Evolutionary conservation across 2,888 invertebrate species (phyloP).

Genomic region (Drosophila neotestacea): DNA sequence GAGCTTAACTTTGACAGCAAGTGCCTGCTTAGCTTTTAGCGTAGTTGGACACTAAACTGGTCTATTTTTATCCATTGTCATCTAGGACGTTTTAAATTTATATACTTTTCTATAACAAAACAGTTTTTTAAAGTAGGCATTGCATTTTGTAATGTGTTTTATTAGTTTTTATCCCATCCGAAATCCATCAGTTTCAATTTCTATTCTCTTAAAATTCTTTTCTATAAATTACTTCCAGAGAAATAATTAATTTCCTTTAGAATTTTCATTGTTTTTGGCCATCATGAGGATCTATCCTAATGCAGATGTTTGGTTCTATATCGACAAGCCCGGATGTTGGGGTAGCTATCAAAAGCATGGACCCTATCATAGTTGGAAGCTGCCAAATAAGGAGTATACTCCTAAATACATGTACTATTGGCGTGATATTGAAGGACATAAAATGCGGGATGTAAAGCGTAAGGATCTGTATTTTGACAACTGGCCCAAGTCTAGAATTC

Average conservation of each 20-base stretch:
- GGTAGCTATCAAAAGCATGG: conserved; percentile 55
- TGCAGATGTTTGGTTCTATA: conserved; percentile 60
- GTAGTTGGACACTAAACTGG: conserved; percentile 18
- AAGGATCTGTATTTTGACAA: conserved; percentile 66
- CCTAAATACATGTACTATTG: conserved; percentile 67
- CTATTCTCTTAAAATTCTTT: conserved; percentile 3
- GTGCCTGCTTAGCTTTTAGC: conserved; percentile 63
- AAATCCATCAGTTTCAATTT: background rate
- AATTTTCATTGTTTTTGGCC: background rate
- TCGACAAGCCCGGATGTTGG: conserved; percentile 69
- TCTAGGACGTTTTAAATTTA: conserved; percentile 3
- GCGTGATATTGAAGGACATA: conserved; percentile 69
- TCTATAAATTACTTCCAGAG: conserved; percentile 1
- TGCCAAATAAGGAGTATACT: conserved; percentile 29
- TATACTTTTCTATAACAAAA: conserved; percentile 1
- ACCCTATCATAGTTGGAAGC: conserved; percentile 66
- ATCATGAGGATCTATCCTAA: conserved; percentile 71
- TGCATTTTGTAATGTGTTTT: background rate
- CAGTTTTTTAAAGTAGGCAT: conserved; percentile 13
- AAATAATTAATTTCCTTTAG: background rate
- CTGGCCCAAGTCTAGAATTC: conserved; percentile 65
- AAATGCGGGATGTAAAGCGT: conserved; percentile 41
- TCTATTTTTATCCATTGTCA: conserved; percentile 8
- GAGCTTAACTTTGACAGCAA: conserved; percentile 68
- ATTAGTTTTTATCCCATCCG: background rate